These are phyloP conservation scores for Ammospiza caudacuta DNA, from an alignment of 2,113 vertebrate genomes.

Conservation along the genomic window DNA sequence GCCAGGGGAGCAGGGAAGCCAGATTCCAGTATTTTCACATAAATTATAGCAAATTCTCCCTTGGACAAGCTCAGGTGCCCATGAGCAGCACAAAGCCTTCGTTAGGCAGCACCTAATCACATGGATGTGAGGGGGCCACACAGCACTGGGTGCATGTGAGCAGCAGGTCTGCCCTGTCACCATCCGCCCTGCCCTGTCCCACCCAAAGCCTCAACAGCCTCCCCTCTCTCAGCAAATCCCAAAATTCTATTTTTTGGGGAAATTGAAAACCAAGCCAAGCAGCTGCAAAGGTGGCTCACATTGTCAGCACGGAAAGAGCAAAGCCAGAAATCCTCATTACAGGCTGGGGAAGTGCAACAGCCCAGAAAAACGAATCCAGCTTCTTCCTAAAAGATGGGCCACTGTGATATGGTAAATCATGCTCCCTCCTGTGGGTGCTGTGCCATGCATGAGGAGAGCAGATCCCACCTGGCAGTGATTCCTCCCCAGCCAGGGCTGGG, in stretches of 20 bases:
- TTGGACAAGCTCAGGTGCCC: not conserved
- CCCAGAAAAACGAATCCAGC: not conserved
- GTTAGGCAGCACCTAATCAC: not conserved
- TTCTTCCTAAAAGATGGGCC: not conserved
- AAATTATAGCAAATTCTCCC: not conserved
- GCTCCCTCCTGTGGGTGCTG: not conserved
- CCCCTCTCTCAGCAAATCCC: not conserved
- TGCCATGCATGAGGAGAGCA: rapidly evolving
- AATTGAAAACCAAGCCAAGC: not conserved
- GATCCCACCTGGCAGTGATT: not conserved
- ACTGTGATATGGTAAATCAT: not conserved
- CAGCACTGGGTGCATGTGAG: rapidly evolving
- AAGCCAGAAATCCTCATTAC: not conserved
- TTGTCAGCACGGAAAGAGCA: not conserved
- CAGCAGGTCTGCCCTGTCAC: not conserved
- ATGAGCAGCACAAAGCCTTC: rapidly evolving
- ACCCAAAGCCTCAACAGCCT: not conserved
- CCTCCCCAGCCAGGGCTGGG: not conserved
- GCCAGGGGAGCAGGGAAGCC: not conserved
- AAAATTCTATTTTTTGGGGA: not conserved
- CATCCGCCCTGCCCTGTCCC: not conserved
- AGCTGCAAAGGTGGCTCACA: not conserved
- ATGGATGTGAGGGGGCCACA: rapidly evolving
- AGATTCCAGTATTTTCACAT: not conserved
- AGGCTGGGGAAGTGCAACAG: not conserved